Percentiles rank a stretch among this genome's conserved stretches.
Evolutionary conservation across 1,140 invertebrate species (phyloP).

Genomic region (Trypoxylus dichotomus): DNA sequence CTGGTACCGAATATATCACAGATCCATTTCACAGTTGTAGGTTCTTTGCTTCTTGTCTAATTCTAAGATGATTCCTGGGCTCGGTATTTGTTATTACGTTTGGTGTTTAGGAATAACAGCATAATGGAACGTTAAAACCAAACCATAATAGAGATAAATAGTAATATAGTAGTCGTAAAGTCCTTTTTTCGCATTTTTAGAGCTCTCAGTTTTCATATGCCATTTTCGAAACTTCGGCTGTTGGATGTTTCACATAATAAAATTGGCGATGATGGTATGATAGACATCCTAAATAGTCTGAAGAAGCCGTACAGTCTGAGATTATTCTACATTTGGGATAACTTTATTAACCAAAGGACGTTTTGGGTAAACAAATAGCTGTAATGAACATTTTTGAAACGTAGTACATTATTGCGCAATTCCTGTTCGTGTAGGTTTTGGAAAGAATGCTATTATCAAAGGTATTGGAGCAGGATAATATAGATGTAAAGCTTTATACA

Average conservation of each 20-base stretch:
- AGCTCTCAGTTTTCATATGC: constrained; percentile 56
- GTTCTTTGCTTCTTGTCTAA: no score
- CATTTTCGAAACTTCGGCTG: constrained; percentile 58
- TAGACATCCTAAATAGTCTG: constrained; percentile 57
- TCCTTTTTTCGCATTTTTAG: constrained; percentile 40
- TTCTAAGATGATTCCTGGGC: no score
- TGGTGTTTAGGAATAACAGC: no score
- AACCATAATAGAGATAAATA: no score
- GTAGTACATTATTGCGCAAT: background rate
- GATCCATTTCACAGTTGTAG: no score
- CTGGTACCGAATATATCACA: no score
- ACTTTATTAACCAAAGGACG: constrained; percentile 47
- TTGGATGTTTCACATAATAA: constrained; percentile 60
- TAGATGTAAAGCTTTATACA: constrained; percentile 60
- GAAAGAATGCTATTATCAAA: constrained; percentile 57
- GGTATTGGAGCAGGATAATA: constrained; percentile 56
- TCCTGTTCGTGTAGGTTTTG: constrained; percentile 49
- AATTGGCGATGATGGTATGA: constrained; percentile 56
- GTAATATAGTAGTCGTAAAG: background rate
- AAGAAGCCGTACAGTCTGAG: constrained; percentile 58
- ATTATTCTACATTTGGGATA: constrained; percentile 61
- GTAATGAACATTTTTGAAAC: background rate
- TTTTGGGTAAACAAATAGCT: constrained; percentile 3
- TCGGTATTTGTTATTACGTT: no score
- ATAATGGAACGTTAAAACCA: no score